These are phyloP conservation scores for Neuroscelio doddi DNA, from an alignment of 2,888 invertebrate species.

Conservation along the genomic window DNA sequence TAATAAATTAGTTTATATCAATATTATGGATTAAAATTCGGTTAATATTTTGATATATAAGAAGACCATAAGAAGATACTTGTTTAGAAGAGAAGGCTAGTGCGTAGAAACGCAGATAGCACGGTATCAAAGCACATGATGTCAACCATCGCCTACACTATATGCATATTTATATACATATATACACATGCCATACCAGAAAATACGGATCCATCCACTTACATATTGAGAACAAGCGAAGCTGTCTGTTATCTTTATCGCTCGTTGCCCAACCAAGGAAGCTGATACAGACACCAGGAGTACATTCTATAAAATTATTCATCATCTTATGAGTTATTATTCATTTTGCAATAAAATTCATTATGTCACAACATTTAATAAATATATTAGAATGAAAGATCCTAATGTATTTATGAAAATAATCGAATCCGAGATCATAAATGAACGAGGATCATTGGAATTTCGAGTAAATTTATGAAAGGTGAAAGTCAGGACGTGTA, in stretches of 20 bases:
- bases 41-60: too few species aligned
- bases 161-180: constrained; percentile 32
- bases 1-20: too few species aligned
- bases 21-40: too few species aligned
- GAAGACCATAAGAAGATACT: constrained; percentile 10
- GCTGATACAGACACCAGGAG: constrained; percentile 52
- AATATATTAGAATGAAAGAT: too few species aligned
- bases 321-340: neutral
- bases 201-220: constrained; percentile 53
- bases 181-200: constrained; percentile 20
- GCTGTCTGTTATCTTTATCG: constrained; percentile 63
- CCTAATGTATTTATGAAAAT: too few species aligned
- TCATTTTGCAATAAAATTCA: neutral
- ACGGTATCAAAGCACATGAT: constrained; percentile 57
- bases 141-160: constrained; percentile 66
- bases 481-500: constrained; percentile 58
- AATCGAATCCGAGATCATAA: neutral
- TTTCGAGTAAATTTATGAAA: constrained; percentile 53
- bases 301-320: constrained; percentile 18
- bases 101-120: constrained; percentile 64
- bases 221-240: constrained; percentile 48
- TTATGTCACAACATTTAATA: too few species aligned
- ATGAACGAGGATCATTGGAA: constrained; percentile 32
- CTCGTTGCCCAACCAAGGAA: constrained; percentile 57
- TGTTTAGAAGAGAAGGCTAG: constrained; percentile 31